Evolutionary conservation across 2,113 vertebrate genomes (phyloP).

Genomic region (Poecile atricapillus): DNA sequence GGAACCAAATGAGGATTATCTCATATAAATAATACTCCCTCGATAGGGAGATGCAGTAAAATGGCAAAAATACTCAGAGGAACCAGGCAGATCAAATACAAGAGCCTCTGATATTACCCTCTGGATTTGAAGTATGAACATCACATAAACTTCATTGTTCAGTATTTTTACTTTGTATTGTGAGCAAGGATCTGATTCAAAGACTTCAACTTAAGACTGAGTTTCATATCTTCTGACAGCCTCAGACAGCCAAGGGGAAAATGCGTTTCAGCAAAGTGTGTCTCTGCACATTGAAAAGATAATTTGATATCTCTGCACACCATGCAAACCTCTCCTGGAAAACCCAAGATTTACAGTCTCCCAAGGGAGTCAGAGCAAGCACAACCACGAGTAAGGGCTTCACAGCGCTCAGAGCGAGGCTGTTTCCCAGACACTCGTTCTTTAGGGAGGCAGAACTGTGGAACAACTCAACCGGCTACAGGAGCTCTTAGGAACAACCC

Average conservation of each 20-base stretch:
- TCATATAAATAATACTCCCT: constrained; percentile 53
- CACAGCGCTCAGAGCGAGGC: accelerated
- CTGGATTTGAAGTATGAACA: not conserved
- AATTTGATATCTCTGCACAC: not conserved
- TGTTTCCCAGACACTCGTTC: not conserved
- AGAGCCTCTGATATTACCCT: not conserved
- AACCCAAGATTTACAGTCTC: not conserved
- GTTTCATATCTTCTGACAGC: not conserved
- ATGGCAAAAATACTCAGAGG: constrained; percentile 7
- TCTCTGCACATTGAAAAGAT: not conserved
- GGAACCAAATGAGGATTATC: constrained; percentile 52
- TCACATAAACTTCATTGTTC: not conserved
- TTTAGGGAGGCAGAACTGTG: not conserved
- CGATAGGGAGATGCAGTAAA: not conserved
- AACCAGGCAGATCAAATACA: not conserved
- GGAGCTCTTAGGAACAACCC: not conserved
- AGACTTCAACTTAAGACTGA: not conserved
- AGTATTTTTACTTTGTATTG: not conserved
- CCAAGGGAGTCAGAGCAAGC: not conserved
- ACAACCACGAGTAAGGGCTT: not conserved
- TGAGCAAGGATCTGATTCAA: not conserved
- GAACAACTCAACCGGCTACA: not conserved
- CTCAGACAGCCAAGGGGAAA: not conserved
- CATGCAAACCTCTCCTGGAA: not conserved
- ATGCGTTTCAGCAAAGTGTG: not conserved